Percentiles rank a stretch among this genome's conserved stretches.
These are phyloP conservation scores for Zophobas atratus DNA, from an alignment of 1,140 invertebrate genomes.

Conservation along the genomic window DNA sequence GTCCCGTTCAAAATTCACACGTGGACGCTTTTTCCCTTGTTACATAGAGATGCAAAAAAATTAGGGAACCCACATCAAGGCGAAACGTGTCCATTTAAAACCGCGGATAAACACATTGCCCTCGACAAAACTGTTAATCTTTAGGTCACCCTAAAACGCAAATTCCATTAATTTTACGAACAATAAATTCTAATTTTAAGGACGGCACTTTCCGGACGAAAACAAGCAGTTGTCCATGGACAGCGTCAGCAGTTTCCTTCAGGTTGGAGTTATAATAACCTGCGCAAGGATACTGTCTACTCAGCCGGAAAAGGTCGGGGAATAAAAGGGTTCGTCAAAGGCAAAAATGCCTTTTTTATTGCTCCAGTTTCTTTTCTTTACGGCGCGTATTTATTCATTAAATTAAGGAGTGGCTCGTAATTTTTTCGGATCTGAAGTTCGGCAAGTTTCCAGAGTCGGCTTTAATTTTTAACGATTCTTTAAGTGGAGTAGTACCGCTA, in stretches of 20 bases:
- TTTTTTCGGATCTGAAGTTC: slow-evolving; percentile 5
- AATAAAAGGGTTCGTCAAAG: slow-evolving; percentile 5
- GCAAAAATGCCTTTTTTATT: slow-evolving; percentile 24
- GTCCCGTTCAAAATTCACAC: slow-evolving; percentile 4
- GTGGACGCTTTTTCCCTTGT: background rate
- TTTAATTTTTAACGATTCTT: slow-evolving; percentile 24
- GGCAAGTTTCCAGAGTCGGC: background rate
- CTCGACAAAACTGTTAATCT: background rate
- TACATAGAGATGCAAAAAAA: background rate
- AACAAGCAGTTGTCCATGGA: slow-evolving; percentile 5
- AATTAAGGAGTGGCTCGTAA: slow-evolving; percentile 12
- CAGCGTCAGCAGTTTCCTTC: slow-evolving; percentile 6
- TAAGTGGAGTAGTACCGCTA: background rate
- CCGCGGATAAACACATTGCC: background rate
- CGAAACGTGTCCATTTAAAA: background rate
- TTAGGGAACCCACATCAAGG: background rate
- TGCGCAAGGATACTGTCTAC: slow-evolving; percentile 9
- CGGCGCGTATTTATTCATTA: slow-evolving; percentile 24
- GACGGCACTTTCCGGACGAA: background rate
- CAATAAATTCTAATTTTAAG: background rate
- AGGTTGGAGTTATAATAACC: slow-evolving; percentile 10
- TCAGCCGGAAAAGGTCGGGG: slow-evolving; percentile 10
- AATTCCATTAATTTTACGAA: slow-evolving; percentile 5
- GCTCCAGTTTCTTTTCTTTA: slow-evolving; percentile 14
- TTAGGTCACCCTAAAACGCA: background rate